phyloP scores from a whole-genome alignment of 2,888 invertebrate genomes.

The Tenthredo mesomela region DNA sequence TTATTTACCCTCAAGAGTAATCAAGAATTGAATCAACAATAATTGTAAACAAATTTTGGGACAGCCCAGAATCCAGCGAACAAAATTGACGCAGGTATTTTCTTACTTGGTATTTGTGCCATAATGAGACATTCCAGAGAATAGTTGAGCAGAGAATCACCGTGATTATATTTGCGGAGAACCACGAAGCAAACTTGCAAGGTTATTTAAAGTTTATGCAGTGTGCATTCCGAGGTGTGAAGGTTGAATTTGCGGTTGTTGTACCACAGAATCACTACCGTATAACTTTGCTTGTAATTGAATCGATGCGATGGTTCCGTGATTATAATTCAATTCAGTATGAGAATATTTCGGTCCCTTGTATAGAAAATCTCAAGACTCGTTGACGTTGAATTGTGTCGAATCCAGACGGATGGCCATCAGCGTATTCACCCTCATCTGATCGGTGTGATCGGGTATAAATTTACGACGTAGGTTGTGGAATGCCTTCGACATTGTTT shows the following conservation, averaged over 20 bases:
- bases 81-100: background rate
- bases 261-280: background rate
- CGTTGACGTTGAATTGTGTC: background rate
- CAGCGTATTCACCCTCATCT: background rate
- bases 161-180: background rate
- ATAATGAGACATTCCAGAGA: background rate
- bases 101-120: background rate
- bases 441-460: conserved; percentile 8
- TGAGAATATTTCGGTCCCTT: background rate
- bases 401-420: background rate
- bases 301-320: background rate
- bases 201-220: background rate
- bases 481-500: conserved; percentile 30
- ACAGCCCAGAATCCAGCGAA: background rate
- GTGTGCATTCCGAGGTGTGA: background rate
- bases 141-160: background rate
- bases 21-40: background rate
- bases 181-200: background rate
- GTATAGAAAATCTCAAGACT: background rate
- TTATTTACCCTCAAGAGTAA: background rate
- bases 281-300: background rate
- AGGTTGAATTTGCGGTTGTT: background rate
- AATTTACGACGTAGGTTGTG: background rate
- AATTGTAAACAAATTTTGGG: background rate
- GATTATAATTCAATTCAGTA: background rate